Conservation (phyloP, 1,140 invertebrate genomes). For the Eurytemora carolleeae region DNA sequence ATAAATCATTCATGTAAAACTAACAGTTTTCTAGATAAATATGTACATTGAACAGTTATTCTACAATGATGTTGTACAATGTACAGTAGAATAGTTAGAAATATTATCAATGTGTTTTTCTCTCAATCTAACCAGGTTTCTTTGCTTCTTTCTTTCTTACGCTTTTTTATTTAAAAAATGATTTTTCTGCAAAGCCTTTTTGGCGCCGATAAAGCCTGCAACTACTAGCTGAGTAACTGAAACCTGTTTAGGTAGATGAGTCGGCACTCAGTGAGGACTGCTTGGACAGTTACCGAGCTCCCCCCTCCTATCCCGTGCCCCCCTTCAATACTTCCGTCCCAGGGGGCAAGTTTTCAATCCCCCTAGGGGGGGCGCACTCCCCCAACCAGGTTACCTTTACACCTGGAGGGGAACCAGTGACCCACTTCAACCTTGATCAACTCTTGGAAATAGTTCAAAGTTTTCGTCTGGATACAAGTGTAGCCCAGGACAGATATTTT, state of each 20-base stretch:
- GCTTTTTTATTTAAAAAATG: neutral
- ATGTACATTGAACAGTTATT: too few species aligned
- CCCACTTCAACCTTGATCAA: slow-evolving; percentile 15
- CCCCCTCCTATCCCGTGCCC: neutral
- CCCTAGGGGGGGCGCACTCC: neutral
- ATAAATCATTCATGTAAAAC: too few species aligned
- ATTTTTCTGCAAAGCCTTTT: neutral
- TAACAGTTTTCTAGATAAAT: too few species aligned
- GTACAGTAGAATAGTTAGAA: too few species aligned
- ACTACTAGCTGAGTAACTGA: neutral
- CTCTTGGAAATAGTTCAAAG: slow-evolving; percentile 14
- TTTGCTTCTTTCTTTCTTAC: neutral
- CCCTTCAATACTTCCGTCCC: neutral
- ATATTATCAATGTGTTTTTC: too few species aligned
- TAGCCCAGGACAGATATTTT: too few species aligned
- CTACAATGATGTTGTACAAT: too few species aligned
- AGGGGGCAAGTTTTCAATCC: neutral
- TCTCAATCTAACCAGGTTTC: neutral
- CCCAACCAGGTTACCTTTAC: neutral
- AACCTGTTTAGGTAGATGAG: neutral
- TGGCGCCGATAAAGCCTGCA: neutral
- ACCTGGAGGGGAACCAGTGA: slow-evolving; percentile 3
- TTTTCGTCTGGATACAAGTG: slow-evolving; percentile 13
- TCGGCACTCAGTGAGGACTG: neutral
- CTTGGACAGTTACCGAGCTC: neutral